Conservation (phyloP, 2,797 vertebrate genomes). For the Lates japonicus region DNA sequence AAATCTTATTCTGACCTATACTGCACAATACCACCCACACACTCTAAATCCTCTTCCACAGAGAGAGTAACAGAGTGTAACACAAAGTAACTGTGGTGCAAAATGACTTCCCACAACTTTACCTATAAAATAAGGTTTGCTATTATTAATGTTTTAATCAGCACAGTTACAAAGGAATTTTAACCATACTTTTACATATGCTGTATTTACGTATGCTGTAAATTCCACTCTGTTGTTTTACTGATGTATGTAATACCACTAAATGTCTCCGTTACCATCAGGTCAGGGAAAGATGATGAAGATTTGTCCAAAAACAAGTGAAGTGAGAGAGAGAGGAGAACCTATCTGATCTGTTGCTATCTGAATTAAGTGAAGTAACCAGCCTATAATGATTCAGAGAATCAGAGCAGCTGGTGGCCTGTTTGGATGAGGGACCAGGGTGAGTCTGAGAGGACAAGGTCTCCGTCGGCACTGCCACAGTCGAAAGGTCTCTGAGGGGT, state of each 20-base stretch:
- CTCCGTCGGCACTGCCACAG: not conserved
- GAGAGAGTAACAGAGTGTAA: not conserved
- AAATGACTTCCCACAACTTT: not conserved
- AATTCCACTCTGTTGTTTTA: not conserved
- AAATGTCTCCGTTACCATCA: not conserved
- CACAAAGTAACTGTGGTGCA: not conserved
- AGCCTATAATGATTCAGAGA: constrained; percentile 1
- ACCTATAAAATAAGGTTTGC: not conserved
- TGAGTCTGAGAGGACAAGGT: constrained; percentile 8
- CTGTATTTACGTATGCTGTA: not conserved
- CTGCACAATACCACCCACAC: not conserved
- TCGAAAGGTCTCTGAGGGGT: constrained; percentile 4
- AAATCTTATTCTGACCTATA: not conserved
- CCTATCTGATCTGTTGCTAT: not conserved
- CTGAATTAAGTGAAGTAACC: not conserved
- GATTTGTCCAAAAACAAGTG: not conserved
- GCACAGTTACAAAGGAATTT: not conserved
- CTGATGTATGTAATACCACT: not conserved
- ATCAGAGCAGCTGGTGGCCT: not conserved
- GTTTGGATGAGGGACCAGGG: constrained; percentile 5
- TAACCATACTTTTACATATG: not conserved
- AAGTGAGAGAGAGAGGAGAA: not conserved
- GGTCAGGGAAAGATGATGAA: too few relatives aligned
- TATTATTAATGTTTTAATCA: not conserved
- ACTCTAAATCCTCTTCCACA: not conserved